Percentiles rank a stretch among this genome's conserved stretches.
phyloP scores from a whole-genome alignment of 1,140 invertebrate species.

The Nasonia longicornis region DNA sequence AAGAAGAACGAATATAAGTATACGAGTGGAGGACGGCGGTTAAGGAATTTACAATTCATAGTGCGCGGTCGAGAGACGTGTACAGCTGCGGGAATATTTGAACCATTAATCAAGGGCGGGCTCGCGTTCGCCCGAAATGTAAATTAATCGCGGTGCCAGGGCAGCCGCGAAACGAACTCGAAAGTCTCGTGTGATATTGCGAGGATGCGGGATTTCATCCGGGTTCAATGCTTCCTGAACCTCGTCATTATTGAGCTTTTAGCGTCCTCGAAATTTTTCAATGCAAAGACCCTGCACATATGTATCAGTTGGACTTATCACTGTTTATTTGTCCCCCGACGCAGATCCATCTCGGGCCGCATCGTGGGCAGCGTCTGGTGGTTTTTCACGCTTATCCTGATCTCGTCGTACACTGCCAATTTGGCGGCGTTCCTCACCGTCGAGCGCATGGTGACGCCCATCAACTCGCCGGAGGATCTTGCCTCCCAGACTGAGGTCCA shows the following conservation, averaged over 20 bases:
- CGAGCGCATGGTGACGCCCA: conserved; percentile 93
- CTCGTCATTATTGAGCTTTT: too few relatives aligned
- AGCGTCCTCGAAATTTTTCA: too few relatives aligned
- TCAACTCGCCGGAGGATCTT: conserved; percentile 94
- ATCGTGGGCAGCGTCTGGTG: conserved; percentile 98
- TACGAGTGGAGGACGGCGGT: too few relatives aligned
- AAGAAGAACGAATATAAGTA: conserved; percentile 14
- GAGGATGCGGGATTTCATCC: too few relatives aligned
- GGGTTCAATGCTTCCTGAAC: too few relatives aligned
- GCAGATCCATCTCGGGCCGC: conserved; percentile 89
- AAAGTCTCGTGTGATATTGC: neutral
- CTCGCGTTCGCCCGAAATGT: conserved; percentile 21
- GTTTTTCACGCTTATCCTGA: conserved; percentile 98
- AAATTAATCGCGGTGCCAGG: conserved; percentile 35
- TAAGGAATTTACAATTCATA: conserved; percentile 63
- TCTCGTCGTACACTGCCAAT: conserved; percentile 98
- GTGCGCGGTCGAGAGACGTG: conserved; percentile 35
- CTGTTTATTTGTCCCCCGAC: neutral
- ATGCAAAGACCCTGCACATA: too few relatives aligned
- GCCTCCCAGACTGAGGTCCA: conserved; percentile 95
- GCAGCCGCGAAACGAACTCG: conserved; percentile 15
- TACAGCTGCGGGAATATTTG: conserved; percentile 56
- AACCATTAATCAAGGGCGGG: conserved; percentile 58
- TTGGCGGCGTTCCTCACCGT: conserved; percentile 96
- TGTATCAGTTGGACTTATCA: neutral